These are phyloP conservation scores for Umimayanthus chanpuru DNA, from an alignment of 92 coral and sea anemone species.

Conservation along the genomic window DNA sequence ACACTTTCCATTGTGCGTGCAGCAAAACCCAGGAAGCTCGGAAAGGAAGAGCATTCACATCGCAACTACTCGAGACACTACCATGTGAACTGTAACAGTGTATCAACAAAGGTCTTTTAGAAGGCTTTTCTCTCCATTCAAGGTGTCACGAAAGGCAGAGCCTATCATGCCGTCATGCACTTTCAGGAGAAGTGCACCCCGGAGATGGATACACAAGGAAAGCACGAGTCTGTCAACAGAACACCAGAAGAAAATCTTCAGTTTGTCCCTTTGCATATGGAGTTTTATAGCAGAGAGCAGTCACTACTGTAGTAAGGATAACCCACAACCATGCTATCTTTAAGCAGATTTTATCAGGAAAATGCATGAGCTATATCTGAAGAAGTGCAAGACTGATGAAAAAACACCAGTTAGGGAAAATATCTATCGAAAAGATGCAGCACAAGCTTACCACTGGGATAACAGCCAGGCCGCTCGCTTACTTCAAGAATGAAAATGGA, in stretches of 20 bases:
- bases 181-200: conserved; percentile 29
- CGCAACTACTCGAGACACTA: conserved; percentile 23
- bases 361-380: conserved; percentile 52
- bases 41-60: neutral
- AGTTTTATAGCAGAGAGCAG: conserved; percentile 14
- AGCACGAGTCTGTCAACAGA: conserved; percentile 33
- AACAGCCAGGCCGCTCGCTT: too few species aligned
- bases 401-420: conserved; percentile 50
- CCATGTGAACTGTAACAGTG: conserved; percentile 16
- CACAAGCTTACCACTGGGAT: too few species aligned
- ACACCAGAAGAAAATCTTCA: conserved; percentile 39
- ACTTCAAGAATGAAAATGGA: too few species aligned
- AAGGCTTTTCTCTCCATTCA: conserved; percentile 51
- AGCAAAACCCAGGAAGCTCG: too few species aligned
- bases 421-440: conserved; percentile 26
- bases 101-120: conserved; percentile 39
- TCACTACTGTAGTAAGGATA: conserved; percentile 33
- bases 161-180: conserved; percentile 20
- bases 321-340: conserved; percentile 22
- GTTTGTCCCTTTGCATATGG: conserved; percentile 35
- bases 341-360: conserved; percentile 37
- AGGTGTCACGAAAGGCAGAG: neutral
- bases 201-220: conserved; percentile 26
- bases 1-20: conserved; percentile 32
- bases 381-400: conserved; percentile 42